These are phyloP conservation scores for Engystomops pustulosus DNA, from an alignment of 2,113 vertebrate species.

Conservation along the genomic window DNA sequence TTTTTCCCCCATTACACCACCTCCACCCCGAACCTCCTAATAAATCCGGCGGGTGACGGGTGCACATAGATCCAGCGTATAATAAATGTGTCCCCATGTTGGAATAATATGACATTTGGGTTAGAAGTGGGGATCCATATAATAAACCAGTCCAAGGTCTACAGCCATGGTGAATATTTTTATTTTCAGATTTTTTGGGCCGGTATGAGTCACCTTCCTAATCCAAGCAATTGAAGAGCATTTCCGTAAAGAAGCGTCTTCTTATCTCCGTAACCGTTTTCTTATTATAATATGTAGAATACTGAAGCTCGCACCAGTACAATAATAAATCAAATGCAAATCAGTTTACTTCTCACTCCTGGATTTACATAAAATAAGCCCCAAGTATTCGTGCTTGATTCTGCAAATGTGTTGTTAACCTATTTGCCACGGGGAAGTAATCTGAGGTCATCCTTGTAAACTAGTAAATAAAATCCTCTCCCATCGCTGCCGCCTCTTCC, in stretches of 20 bases:
- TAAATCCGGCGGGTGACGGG: too few species aligned
- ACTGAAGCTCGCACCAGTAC: background rate
- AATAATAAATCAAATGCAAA: conserved; percentile 39
- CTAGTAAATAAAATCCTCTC: conserved; percentile 13
- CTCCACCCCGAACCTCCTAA: too few species aligned
- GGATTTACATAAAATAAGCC: conserved; percentile 47
- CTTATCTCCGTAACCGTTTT: conserved; percentile 12
- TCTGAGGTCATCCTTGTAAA: conserved; percentile 47
- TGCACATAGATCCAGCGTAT: too few species aligned
- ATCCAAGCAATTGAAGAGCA: background rate
- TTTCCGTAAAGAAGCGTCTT: background rate
- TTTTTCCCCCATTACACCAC: too few species aligned
- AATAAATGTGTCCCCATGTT: background rate
- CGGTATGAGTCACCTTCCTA: background rate
- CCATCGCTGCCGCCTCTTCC: background rate
- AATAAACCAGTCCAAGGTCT: background rate
- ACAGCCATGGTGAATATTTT: background rate
- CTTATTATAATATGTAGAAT: background rate
- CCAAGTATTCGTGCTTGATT: conserved; percentile 34
- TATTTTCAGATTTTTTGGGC: background rate
- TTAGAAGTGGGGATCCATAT: background rate
- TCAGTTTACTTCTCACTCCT: conserved; percentile 7
- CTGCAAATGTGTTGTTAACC: conserved; percentile 37
- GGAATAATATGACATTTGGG: too few species aligned
- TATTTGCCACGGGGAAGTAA: conserved; percentile 16